Evolutionary conservation across 1,140 invertebrate genomes (phyloP), one percentile per base, ranked within the genome.

Genomic region (Propsilocerus akamusi): DNA sequence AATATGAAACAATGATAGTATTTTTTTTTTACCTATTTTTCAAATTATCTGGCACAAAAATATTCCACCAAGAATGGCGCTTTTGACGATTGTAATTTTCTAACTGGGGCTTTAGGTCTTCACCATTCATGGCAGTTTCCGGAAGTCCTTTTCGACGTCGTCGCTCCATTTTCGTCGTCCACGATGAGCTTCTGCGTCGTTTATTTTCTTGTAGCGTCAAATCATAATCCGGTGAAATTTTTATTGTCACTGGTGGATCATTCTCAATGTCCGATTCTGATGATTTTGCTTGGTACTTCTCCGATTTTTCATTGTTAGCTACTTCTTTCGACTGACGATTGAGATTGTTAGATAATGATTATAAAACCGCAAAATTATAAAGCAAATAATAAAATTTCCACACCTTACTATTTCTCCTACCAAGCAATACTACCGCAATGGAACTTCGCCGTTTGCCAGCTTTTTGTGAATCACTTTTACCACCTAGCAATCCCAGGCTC

Each of bases 51-150:
- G 79, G 78, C 6, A 83, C 79, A 56, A 87, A 84, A 25, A 85
- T 81, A 59, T 85, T 86, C 83, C 83, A 87, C 84, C 84, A 87
- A 11, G 83, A 86, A 8, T 78, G 75, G 51, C 84, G 70, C 58
- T 86, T 84, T 59, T 84, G 80, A 14, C 81, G 70, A 8, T 25
- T 24, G 8, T 73, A 67, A 25, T 61, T 68, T 49, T 75, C 73
- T 32, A 69, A 68, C 55, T 72, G 72, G 23, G 67, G 69, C 25
- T 67, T 66, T 32, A 41, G 12, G n/a, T 47, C 32, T 26, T 53
- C 46, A 50, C 20, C 23, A 28, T 14, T 28, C 49, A 57, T 68
- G 65, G 37, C 68, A 60, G 55, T 68, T 68, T 48, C 69, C 56
- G 63, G 72, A 61, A 69, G 72, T 55, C 69, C 81, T 64, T 73